A percentile compares a stretch with the other conserved stretches of the same genome.
Evolutionary conservation across 1,140 invertebrate species (phyloP).

Genomic region (Nomia melanderi): DNA sequence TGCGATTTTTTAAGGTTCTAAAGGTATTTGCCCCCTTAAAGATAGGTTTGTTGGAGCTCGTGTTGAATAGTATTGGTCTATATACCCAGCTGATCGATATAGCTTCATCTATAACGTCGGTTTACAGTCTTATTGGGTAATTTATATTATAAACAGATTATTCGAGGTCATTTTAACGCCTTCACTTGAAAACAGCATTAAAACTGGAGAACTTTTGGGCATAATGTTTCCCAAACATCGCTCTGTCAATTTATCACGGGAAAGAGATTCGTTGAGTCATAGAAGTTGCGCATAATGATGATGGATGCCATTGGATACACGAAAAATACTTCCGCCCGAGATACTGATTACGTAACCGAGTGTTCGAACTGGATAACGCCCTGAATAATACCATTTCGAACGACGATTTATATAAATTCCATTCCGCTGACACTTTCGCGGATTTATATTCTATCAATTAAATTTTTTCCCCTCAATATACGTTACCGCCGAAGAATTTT

Average conservation of each 20-base stretch:
- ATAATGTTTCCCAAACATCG: neutral
- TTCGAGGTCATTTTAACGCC: no score
- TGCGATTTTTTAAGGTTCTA: no score
- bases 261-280: slow-evolving; percentile 16
- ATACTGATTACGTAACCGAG: neutral
- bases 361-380: neutral
- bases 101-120: no score
- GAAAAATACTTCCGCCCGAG: neutral
- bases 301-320: slow-evolving; percentile 5
- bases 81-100: no score
- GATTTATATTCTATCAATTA: neutral
- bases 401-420: neutral
- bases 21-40: no score
- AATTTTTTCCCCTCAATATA: neutral
- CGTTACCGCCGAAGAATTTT: neutral
- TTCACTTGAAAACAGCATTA: neutral
- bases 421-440: neutral
- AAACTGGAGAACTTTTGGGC: neutral
- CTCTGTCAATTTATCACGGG: slow-evolving; percentile 19
- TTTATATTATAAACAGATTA: no score
- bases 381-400: neutral
- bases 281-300: slow-evolving; percentile 28
- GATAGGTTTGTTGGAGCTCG: no score
- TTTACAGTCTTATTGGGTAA: no score
- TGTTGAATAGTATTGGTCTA: no score